These are phyloP conservation scores for Synanceia verrucosa DNA, from an alignment of 2,797 vertebrate species.

Conservation along the genomic window DNA sequence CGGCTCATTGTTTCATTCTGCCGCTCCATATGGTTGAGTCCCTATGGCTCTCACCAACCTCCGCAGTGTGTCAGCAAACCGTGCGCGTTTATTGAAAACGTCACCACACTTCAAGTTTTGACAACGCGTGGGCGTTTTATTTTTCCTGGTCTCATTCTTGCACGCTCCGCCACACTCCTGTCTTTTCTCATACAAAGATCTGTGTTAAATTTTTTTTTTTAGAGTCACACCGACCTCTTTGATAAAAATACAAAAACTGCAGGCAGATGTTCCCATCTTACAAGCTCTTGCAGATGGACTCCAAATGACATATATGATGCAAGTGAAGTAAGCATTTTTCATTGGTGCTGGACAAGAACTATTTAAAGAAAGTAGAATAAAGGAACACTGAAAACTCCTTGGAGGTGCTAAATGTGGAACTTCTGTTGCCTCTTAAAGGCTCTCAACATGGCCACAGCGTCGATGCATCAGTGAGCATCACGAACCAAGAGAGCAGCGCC, in stretches of 20 bases:
- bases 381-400: too few relatives aligned
- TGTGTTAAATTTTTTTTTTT: slow-evolving; percentile 19
- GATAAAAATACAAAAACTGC: slow-evolving; percentile 8
- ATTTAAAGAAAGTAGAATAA: not conserved
- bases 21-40: not conserved
- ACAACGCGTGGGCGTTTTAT: not conserved
- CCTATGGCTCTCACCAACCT: slow-evolving; percentile 6
- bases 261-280: slow-evolving; percentile 9
- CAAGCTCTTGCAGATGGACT: not conserved
- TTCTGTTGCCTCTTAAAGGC: too few relatives aligned
- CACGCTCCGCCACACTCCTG: slow-evolving; percentile 13
- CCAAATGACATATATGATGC: not conserved
- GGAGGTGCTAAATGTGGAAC: too few relatives aligned
- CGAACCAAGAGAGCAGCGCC: too few relatives aligned
- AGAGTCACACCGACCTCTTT: not conserved
- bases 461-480: too few relatives aligned
- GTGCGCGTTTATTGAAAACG: slow-evolving; percentile 27
- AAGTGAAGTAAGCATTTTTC: not conserved
- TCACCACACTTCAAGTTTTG: slow-evolving; percentile 21
- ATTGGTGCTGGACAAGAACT: not conserved
- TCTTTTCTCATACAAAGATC: slow-evolving; percentile 20
- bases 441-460: too few relatives aligned
- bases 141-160: slow-evolving; percentile 17
- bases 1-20: not conserved
- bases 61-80: slow-evolving; percentile 3